phyloP scores from a whole-genome alignment of 2,888 invertebrate species.

The Sphinx pinastri region DNA sequence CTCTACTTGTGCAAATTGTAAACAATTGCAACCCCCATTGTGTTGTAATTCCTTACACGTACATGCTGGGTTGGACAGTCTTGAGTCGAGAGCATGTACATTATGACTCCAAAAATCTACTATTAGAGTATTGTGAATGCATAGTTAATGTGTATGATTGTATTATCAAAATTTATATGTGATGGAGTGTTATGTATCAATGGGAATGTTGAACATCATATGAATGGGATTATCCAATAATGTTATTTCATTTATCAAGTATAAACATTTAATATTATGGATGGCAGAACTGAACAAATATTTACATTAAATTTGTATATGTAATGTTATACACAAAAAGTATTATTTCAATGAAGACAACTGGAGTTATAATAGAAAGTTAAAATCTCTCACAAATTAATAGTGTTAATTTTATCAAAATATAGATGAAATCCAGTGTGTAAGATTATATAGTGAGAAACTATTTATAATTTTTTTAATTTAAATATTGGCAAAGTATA shows the following conservation, averaged over 20 bases:
- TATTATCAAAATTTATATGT: slow-evolving; percentile 65
- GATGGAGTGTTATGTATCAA: slow-evolving; percentile 55
- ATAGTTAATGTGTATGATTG: slow-evolving; percentile 68
- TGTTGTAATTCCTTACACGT: slow-evolving; percentile 7
- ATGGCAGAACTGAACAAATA: slow-evolving; percentile 16
- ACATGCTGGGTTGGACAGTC: slow-evolving; percentile 66
- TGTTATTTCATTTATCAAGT: slow-evolving; percentile 48
- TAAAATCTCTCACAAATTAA: slow-evolving; percentile 22
- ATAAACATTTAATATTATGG: slow-evolving; percentile 28
- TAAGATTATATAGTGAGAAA: slow-evolving; percentile 50
- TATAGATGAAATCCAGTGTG: slow-evolving; percentile 47
- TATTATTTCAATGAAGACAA: slow-evolving; percentile 19
- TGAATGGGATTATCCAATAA: slow-evolving; percentile 62
- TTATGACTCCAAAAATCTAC: slow-evolving; percentile 75
- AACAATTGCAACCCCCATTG: slow-evolving; percentile 18
- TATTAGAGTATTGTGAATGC: slow-evolving; percentile 67
- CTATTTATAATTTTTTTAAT: slow-evolving; percentile 50
- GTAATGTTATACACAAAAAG: slow-evolving; percentile 22
- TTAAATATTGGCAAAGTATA: slow-evolving; percentile 45
- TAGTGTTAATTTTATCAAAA: slow-evolving; percentile 37
- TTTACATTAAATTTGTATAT: slow-evolving; percentile 25
- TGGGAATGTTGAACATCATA: slow-evolving; percentile 43
- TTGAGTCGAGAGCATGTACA: slow-evolving; percentile 64
- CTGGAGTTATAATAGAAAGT: slow-evolving; percentile 20
- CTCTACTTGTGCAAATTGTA: slow-evolving; percentile 31